These are phyloP conservation scores for Geopemphigus sp. DNA, from an alignment of 1,140 invertebrate species.

Conservation along the genomic window DNA sequence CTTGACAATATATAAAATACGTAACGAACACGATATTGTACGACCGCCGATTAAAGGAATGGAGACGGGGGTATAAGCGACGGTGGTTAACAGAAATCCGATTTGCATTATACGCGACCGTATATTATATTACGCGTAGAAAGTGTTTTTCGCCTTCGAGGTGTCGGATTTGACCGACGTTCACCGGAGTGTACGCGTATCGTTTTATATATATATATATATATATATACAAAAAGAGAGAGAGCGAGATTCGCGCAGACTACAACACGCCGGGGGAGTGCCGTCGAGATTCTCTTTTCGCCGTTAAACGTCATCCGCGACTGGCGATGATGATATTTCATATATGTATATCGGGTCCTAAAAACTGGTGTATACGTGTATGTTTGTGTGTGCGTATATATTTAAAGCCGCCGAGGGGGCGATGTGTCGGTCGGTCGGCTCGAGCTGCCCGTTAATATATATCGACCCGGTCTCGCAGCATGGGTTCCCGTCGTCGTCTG, in stretches of 20 bases:
- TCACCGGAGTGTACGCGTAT: neutral
- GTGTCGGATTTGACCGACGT: slow-evolving; percentile 2
- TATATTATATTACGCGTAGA: neutral
- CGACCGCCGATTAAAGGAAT: neutral
- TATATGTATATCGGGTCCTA: neutral
- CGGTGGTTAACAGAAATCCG: neutral
- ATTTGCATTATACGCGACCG: neutral
- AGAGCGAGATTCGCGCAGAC: neutral
- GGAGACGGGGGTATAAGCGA: neutral
- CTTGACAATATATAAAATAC: too few relatives aligned
- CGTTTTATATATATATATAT: too few relatives aligned
- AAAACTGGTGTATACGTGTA: neutral
- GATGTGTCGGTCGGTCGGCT: slow-evolving; percentile 21
- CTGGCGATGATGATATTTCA: slow-evolving; percentile 23
- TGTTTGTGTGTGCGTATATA: neutral
- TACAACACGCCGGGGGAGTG: neutral
- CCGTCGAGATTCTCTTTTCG: neutral
- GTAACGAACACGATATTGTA: too few relatives aligned
- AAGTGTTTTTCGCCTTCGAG: neutral
- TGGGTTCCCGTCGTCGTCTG: slow-evolving; percentile 31
- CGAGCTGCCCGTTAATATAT: neutral
- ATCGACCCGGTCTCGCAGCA: slow-evolving; percentile 18
- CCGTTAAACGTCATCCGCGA: neutral
- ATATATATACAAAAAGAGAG: too few relatives aligned
- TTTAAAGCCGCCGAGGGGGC: slow-evolving; percentile 1